Conservation (phyloP, 1,140 invertebrate species). For the Atopsyche davidsoni region DNA sequence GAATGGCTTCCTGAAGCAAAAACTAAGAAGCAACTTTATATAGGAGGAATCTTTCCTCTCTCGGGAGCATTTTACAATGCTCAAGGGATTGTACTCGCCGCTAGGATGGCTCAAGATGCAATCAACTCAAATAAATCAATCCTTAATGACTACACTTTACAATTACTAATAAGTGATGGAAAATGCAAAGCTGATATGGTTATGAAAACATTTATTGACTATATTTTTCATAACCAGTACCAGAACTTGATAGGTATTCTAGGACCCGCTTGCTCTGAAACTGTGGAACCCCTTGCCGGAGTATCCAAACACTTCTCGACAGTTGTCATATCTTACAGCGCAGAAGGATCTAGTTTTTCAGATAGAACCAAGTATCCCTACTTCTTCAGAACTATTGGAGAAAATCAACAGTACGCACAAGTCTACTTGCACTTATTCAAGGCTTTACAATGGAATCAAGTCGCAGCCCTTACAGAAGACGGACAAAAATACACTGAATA, state of each 20-base stretch:
- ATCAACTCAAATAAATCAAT: slow-evolving; percentile 60
- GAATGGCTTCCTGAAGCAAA: slow-evolving; percentile 51
- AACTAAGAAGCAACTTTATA: slow-evolving; percentile 51
- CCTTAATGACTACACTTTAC: slow-evolving; percentile 58
- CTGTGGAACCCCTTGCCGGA: slow-evolving; percentile 73
- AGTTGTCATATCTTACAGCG: slow-evolving; percentile 74
- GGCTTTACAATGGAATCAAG: slow-evolving; percentile 60
- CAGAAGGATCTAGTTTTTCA: slow-evolving; percentile 66
- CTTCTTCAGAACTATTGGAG: slow-evolving; percentile 78
- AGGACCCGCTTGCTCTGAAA: slow-evolving; percentile 81
- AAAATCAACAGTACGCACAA: slow-evolving; percentile 67
- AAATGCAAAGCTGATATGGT: slow-evolving; percentile 70
- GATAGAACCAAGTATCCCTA: slow-evolving; percentile 70
- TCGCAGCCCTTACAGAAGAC: slow-evolving; percentile 71
- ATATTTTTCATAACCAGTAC: slow-evolving; percentile 51
- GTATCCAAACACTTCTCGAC: slow-evolving; percentile 74
- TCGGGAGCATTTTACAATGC: slow-evolving; percentile 51
- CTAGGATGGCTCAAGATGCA: slow-evolving; percentile 57
- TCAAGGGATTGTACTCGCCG: slow-evolving; percentile 57
- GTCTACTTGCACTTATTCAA: slow-evolving; percentile 65
- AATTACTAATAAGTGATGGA: slow-evolving; percentile 57
- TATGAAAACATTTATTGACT: slow-evolving; percentile 74
- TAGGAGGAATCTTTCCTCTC: slow-evolving; percentile 76
- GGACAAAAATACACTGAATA: slow-evolving; percentile 78
- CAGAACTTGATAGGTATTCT: slow-evolving; percentile 62